phyloP scores from a whole-genome alignment of 1,140 invertebrate species.

The Pemphigus obesinymphae region DNA sequence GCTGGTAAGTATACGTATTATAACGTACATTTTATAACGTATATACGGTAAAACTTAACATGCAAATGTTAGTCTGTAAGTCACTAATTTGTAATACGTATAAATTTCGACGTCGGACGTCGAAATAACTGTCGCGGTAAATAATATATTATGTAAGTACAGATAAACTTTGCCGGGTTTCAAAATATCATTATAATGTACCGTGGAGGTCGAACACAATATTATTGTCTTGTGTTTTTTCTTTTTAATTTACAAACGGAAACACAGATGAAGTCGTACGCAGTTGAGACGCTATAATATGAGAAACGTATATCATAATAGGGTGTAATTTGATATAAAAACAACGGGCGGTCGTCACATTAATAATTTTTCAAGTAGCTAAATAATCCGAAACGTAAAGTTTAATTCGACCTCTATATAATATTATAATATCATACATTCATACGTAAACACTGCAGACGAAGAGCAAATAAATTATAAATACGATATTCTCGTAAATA shows the following conservation, averaged over 20 bases:
- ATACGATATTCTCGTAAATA: neutral
- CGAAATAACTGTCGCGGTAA: neutral
- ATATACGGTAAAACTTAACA: neutral
- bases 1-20: no score
- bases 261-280: constrained; percentile 10
- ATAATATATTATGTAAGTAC: neutral
- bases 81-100: constrained; percentile 19
- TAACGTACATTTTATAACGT: no score
- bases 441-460: no score
- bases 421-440: no score
- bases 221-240: constrained; percentile 12
- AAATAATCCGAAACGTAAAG: neutral
- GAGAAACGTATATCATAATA: neutral
- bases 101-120: constrained; percentile 14
- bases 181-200: constrained; percentile 27
- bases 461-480: neutral
- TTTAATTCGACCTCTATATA: neutral
- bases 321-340: constrained; percentile 18
- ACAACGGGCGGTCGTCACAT: constrained; percentile 27
- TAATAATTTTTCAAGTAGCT: constrained; percentile 36
- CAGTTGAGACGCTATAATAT: no score
- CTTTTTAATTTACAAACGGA: neutral
- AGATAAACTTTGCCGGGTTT: constrained; percentile 14
- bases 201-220: neutral
- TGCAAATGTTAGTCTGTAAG: constrained; percentile 9